Evolutionary conservation across 2,888 invertebrate genomes (phyloP).

Genomic region (Lymantria dispar): DNA sequence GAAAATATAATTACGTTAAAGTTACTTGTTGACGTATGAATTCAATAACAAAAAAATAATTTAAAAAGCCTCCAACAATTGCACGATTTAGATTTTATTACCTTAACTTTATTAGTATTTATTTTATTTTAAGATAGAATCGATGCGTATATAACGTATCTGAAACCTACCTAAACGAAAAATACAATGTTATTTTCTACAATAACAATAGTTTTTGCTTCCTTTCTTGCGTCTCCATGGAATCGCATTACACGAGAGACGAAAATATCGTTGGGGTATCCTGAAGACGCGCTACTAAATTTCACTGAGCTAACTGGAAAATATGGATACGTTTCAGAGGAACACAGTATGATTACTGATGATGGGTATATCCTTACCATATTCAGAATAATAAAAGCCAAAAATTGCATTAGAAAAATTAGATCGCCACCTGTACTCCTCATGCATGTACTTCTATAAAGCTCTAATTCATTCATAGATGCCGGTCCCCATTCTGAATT

Average conservation of each 20-base stretch:
- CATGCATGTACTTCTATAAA: constrained; percentile 62
- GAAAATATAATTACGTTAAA: too few species aligned
- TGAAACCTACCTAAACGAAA: neutral
- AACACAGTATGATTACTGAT: constrained; percentile 52
- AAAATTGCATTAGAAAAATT: constrained; percentile 32
- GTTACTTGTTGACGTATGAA: too few species aligned
- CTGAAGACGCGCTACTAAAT: constrained; percentile 38
- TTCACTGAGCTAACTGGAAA: constrained; percentile 44
- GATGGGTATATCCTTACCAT: constrained; percentile 59
- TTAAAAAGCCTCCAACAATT: too few species aligned
- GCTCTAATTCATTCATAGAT: constrained; percentile 57
- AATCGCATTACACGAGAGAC: constrained; percentile 31
- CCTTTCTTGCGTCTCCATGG: constrained; percentile 25
- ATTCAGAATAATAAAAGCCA: constrained; percentile 46
- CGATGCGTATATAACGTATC: neutral
- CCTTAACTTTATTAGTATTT: neutral
- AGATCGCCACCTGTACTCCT: constrained; percentile 51
- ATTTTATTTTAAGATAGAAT: neutral
- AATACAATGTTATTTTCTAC: neutral
- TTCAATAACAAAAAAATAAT: too few species aligned
- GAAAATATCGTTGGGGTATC: constrained; percentile 41
- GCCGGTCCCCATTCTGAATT: constrained; percentile 50
- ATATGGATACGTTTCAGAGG: constrained; percentile 51
- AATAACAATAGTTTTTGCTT: constrained; percentile 14
- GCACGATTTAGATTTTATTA: too few species aligned